Conservation (phyloP, 2,888 invertebrate species). For the Agonopterix heracliana region DNA sequence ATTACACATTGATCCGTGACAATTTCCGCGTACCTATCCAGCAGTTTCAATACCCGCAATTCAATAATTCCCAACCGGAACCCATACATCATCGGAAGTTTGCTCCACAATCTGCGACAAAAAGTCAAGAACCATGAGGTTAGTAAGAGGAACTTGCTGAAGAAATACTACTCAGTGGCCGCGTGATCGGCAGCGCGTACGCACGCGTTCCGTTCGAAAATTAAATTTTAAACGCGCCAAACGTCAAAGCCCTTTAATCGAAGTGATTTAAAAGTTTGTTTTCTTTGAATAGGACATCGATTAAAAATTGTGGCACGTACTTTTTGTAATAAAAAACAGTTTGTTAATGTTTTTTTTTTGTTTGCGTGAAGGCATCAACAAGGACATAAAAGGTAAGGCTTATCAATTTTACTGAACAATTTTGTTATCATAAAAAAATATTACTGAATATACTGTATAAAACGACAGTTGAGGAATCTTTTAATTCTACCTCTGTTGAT, state of each 20-base stretch:
- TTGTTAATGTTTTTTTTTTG: slow-evolving; percentile 9
- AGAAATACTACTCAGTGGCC: slow-evolving; percentile 46
- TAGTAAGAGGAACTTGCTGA: slow-evolving; percentile 50
- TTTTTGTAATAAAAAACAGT: slow-evolving; percentile 5
- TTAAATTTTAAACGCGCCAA: slow-evolving; percentile 31
- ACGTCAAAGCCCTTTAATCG: slow-evolving; percentile 10
- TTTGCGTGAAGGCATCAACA: slow-evolving; percentile 12
- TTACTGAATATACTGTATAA: too few species aligned
- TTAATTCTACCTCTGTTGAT: too few species aligned
- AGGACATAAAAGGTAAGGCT: slow-evolving; percentile 12
- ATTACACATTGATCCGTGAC: slow-evolving; percentile 18
- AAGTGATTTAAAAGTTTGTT: slow-evolving; percentile 5
- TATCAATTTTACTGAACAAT: slow-evolving; percentile 7
- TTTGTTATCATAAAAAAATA: too few species aligned
- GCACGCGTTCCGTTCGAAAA: slow-evolving; percentile 36
- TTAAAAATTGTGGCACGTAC: neutral
- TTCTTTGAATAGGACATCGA: neutral
- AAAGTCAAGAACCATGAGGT: slow-evolving; percentile 28
- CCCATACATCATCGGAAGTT: slow-evolving; percentile 62
- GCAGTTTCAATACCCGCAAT: neutral
- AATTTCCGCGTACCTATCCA: slow-evolving; percentile 27
- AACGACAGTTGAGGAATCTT: too few species aligned
- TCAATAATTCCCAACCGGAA: slow-evolving; percentile 50
- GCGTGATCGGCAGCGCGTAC: slow-evolving; percentile 47
- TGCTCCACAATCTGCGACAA: slow-evolving; percentile 37